phyloP scores from a whole-genome alignment of 2,888 invertebrate genomes.

The Drosophila melanocephala region DNA sequence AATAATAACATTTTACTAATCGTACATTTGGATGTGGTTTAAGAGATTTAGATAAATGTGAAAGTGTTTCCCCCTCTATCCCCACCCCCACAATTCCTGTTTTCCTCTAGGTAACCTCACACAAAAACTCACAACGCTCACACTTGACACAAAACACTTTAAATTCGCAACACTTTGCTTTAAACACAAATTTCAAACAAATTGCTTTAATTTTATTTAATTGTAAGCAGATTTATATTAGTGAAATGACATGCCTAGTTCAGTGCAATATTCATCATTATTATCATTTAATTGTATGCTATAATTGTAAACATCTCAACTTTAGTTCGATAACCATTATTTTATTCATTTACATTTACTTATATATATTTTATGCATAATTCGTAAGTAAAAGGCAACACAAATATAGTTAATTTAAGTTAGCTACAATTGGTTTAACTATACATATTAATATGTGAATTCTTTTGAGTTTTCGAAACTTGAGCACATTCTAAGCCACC shows the following conservation, averaged over 20 bases:
- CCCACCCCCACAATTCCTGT: neutral
- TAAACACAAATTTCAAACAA: constrained; percentile 47
- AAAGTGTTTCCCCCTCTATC: constrained; percentile 50
- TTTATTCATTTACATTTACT: constrained; percentile 40
- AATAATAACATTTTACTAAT: constrained; percentile 71
- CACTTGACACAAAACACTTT: constrained; percentile 22
- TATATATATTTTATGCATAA: constrained; percentile 22
- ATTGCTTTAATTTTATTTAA: constrained; percentile 45
- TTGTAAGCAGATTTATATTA: constrained; percentile 56
- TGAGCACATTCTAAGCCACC: constrained; percentile 67
- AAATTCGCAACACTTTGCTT: constrained; percentile 29
- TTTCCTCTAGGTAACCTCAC: constrained; percentile 29
- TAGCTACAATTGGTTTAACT: constrained; percentile 68
- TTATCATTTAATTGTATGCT: constrained; percentile 45
- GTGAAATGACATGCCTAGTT: constrained; percentile 74
- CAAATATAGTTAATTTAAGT: constrained; percentile 71
- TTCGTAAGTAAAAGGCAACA: constrained; percentile 39
- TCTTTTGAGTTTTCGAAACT: constrained; percentile 61
- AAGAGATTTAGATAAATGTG: constrained; percentile 75
- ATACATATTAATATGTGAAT: constrained; percentile 17
- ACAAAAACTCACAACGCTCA: constrained; percentile 13
- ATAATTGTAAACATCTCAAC: constrained; percentile 51
- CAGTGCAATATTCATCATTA: constrained; percentile 72
- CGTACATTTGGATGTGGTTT: constrained; percentile 76
- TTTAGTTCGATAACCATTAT: constrained; percentile 50